Base-by-base conservation (phyloP, 2,797 vertebrate species). In the Adelosebastes latens region DNA sequence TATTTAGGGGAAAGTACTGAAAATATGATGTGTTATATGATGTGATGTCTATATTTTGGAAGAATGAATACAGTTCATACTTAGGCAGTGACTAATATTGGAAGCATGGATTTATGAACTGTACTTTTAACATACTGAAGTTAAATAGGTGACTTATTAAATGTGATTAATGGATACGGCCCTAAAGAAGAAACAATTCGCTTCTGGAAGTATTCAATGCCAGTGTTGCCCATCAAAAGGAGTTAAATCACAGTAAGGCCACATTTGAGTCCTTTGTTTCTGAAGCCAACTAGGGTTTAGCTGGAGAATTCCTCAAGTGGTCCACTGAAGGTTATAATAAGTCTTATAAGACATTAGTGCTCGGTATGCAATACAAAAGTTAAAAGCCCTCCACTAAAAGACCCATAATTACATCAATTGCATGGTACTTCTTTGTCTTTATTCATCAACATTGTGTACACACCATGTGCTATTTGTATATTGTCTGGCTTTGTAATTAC, bases 401-500 rank as follows among this genome's bases (percentile, higher is more conserved):
- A 53, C 71, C 77, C 39, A 62, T 82, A 72, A 88, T 81, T 77
- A 72, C 61, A 73, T 56, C 16, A 80, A 75, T 52, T 70, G 56
- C 22, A 22, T 29, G 52, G 32, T 18, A 66, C 58, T 78, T 59
- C 53, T 42, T 83, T 82, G 66, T 80, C 36, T 66, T 27, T 31
- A 60, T 83, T 61, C 31, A 64, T 77, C 64, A 78, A 36, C 32
- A 70, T 61, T 64, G 36, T 87, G 71, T 66, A 77, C 60, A 80
- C 62, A 72, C 59, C 68, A 65, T 82, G 69, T 72, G 72, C 39
- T 69, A 49, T 90, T 87, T 87, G 71, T 71, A 78, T 78, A 82
- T 72, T 79, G 72, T 81, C 56, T 78, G 67, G 42, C 42, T 89
- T 82, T 68, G 73, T 81, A 80, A 87, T 75, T 74, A 79, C 78